Percentiles rank a stretch among this genome's conserved stretches.
Evolutionary conservation across 2,888 invertebrate genomes (phyloP).

Genomic region (Muschampia plurimacula): DNA sequence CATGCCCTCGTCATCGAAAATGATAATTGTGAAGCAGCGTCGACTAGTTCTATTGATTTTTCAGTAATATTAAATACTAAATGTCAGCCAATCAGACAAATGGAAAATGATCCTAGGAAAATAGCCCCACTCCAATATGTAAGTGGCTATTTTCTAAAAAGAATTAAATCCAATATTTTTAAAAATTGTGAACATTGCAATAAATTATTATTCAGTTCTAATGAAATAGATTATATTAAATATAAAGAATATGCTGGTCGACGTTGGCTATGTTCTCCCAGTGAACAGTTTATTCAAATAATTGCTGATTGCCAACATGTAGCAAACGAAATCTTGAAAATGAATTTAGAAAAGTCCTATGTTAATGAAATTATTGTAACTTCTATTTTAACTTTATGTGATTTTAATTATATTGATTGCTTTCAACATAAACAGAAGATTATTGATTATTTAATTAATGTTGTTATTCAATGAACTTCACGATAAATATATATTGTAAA

Average conservation of each 20-base stretch:
- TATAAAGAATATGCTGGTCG: background rate
- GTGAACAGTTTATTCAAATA: background rate
- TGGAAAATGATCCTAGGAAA: background rate
- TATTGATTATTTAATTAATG: background rate
- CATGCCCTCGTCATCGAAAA: slow-evolving; percentile 3
- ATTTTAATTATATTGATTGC: background rate
- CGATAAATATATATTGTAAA: background rate
- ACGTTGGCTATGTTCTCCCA: background rate
- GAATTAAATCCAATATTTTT: background rate
- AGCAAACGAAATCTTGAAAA: background rate
- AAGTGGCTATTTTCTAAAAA: background rate
- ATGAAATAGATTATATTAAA: background rate
- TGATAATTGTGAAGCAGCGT: background rate
- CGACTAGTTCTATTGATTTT: background rate
- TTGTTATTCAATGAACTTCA: background rate
- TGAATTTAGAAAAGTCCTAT: background rate
- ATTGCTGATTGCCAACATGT: background rate
- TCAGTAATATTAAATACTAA: background rate
- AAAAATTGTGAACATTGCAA: background rate
- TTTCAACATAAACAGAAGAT: background rate
- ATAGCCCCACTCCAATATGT: background rate
- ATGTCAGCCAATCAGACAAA: background rate
- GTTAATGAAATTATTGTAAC: background rate
- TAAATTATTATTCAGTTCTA: background rate
- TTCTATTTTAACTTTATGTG: background rate